Conservation (phyloP, 2,113 vertebrate genomes). For the Columbina picui region DNA sequence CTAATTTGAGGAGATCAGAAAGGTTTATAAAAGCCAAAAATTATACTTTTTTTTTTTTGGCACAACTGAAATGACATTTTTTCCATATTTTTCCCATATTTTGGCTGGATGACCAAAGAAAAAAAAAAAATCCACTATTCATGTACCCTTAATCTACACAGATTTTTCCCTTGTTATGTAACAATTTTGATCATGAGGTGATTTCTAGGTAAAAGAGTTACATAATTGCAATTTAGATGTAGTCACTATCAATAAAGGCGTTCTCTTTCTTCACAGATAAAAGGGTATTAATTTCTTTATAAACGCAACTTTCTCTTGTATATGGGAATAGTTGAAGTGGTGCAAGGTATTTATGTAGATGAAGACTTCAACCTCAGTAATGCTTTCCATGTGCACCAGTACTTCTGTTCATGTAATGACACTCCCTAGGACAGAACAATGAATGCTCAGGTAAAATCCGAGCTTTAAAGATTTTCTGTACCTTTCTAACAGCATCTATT, state of each 20-base stretch:
- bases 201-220: slow-evolving; percentile 3
- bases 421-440: neutral
- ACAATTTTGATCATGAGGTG: neutral
- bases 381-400: neutral
- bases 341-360: neutral
- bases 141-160: neutral
- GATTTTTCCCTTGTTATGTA: neutral
- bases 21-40: neutral
- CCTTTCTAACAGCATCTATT: neutral
- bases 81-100: neutral
- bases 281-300: neutral
- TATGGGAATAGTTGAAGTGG: neutral
- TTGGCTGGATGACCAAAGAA: neutral
- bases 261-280: neutral
- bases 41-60: neutral
- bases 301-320: neutral
- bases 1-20: neutral
- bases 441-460: neutral
- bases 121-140: neutral
- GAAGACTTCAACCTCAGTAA: neutral
- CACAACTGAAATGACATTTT: neutral
- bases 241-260: neutral
- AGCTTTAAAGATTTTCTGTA: neutral
- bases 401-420: neutral
- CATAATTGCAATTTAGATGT: neutral